Percentiles rank a stretch among this genome's conserved stretches.
Evolutionary conservation across 2,888 invertebrate species (phyloP).

Genomic region (Limnephilus rhombicus): DNA sequence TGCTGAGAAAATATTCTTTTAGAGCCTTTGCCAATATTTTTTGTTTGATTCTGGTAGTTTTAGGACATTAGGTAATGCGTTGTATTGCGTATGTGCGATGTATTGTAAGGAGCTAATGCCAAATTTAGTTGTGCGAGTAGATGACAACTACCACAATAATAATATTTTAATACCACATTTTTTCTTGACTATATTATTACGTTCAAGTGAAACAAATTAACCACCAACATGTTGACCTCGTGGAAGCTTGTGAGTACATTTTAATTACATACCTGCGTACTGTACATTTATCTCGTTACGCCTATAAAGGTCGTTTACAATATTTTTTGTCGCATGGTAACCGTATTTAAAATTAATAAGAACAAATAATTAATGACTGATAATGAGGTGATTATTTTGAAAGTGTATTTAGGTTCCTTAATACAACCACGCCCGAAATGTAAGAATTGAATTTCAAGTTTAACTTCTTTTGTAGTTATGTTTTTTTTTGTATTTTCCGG

Average conservation of each 20-base stretch:
- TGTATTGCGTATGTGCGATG: too few relatives aligned
- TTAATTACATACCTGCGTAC: background rate
- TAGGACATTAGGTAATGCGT: too few relatives aligned
- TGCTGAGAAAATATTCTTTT: too few relatives aligned
- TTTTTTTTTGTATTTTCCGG: background rate
- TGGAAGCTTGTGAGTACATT: background rate
- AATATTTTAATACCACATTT: too few relatives aligned
- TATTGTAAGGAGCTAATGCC: too few relatives aligned
- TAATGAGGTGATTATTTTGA: background rate
- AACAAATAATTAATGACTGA: background rate
- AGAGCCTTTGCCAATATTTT: too few relatives aligned
- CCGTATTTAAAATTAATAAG: background rate
- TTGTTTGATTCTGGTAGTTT: too few relatives aligned
- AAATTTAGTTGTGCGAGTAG: too few relatives aligned
- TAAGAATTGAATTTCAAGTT: background rate
- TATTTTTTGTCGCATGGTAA: background rate
- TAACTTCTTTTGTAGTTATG: background rate
- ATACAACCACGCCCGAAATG: background rate
- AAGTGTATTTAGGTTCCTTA: background rate
- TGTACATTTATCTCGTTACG: background rate
- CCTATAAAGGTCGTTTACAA: background rate
- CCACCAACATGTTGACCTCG: background rate
- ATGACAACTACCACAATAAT: too few relatives aligned
- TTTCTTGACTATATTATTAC: background rate
- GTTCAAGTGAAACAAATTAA: background rate